Conservation (phyloP, 2,797 vertebrate species). For the Pelobates cultripes region DNA sequence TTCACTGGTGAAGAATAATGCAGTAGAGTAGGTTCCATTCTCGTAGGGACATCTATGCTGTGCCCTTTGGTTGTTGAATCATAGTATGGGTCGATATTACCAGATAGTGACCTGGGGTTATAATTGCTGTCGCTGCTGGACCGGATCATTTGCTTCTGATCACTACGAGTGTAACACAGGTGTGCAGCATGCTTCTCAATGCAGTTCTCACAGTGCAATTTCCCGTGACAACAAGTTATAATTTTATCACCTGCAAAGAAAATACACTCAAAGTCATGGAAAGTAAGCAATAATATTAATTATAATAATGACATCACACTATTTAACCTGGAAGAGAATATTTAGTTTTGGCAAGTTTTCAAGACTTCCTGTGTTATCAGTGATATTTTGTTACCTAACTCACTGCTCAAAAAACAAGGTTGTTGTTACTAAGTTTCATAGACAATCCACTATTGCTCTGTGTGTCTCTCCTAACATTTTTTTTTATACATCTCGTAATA, state of each 20-base stretch:
- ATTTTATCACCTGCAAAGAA: constrained; percentile 72
- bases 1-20: constrained; percentile 59
- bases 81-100: constrained; percentile 51
- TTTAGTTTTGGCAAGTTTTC: too few species aligned
- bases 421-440: too few species aligned
- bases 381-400: too few species aligned
- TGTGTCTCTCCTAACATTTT: too few species aligned
- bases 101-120: constrained; percentile 64
- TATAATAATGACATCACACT: too few species aligned
- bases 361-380: too few species aligned
- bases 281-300: too few species aligned
- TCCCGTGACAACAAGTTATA: constrained; percentile 78
- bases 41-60: constrained; percentile 67
- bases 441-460: too few species aligned
- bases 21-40: constrained; percentile 56
- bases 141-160: constrained; percentile 83
- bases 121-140: constrained; percentile 88
- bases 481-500: too few species aligned
- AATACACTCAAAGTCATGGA: not conserved
- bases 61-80: constrained; percentile 67
- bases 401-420: too few species aligned
- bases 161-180: constrained; percentile 60
- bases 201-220: constrained; percentile 76
- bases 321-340: too few species aligned
- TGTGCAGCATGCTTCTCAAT: constrained; percentile 68